Base-by-base conservation (phyloP, 2,888 invertebrate species). In the Odontomyia ornata region DNA sequence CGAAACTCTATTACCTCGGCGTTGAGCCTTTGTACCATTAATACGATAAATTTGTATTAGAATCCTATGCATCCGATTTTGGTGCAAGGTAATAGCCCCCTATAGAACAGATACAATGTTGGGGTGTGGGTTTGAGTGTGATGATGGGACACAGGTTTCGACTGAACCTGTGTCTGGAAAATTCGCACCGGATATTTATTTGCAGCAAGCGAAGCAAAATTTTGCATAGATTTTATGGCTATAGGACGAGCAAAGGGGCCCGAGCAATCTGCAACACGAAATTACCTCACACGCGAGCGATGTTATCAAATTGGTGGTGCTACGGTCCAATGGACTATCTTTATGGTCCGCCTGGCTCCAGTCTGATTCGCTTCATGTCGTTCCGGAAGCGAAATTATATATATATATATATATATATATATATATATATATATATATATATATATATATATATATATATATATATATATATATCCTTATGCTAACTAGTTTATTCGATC, bases 41-140 rank as follows among this genome's bases (percentile, higher is more conserved):
- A 76, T 76, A 72, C 67, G 76, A 78, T 78, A 78, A 78, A 78
- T 78, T 78, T 76, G 76, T 78, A 78, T 78, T 78, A 73, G 78
- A 67, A 73, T 76, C 73, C 23, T 46, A 60, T 73, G 64, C 76
- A 76, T 73, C 78, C 78, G 71, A 76, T 78, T 78, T 78, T 25
- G 76, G 76, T 78, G 78, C 78, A 78, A 69, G 62, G 47, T 77
- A 67, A 75, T 25, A 73, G 23, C 57, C 36, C 23, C 13, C 69
- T 25, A 47, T 46, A 57, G 73, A 36, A 9, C 43, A 57, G 36
- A 73, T 72, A 23, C 21, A 60, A 23, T 30, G 36, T 18, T 7
- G 15, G 43, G 25, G 43, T 25, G 21, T 30, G 73, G 7, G 73
- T 57, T 57, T 5, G 25, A 36, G n/a, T 23, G 23, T 25, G 69